Base-by-base conservation (phyloP, 2,113 vertebrate genomes). In the Marmota monax region DNA sequence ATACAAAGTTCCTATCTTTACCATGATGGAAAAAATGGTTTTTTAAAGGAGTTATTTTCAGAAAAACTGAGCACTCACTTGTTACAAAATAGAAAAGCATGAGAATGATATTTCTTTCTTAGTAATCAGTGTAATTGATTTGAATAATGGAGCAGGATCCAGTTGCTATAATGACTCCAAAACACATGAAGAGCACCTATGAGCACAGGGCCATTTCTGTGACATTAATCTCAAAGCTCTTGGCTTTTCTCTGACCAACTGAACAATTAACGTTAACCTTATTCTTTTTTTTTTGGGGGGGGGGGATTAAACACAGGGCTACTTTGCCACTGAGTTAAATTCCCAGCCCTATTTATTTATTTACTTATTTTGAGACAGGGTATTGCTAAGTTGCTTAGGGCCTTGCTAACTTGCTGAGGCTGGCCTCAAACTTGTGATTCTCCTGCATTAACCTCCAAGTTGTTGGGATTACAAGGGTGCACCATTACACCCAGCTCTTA, bases 31-130 rank as follows among this genome's bases (percentile, higher is more conserved):
- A 74, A 69, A 69, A 39, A 14, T 4, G 45, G 1, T 3, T 14
- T 90, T 90, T 84, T 13, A 29, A 0, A 1, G 2, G 73, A 20
- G 39, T 3, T 12, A 2, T 5, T 53, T 4, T n/a, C 14, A 11
- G 11, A 39, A 86, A 56, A 58, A 34, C 65, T 3, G 37, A 77
- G 4, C 9, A 0, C 5, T 53, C 4, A 0, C 65, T 58, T 37
- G 2, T 53, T 45, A 76, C 4, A 65, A 39, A 84, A 34, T 2
- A 58, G 42, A 17, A 58, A n/a, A 10, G 29, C 12, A 0, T 2
- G 42, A n/a, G 51, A 20, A 58, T 4, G 65, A 42, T 23, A 51
- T 23, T 70, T n/a, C 32, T 39, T 34, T 72, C 22, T 53, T 18
- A 29, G 34, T 7, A 23, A 23, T 34, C 17, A 37, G 23, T 61